A percentile compares a stretch with the other conserved stretches of the same genome.
Conservation (phyloP, 2,888 invertebrate genomes). For the Pammene aurita region DNA sequence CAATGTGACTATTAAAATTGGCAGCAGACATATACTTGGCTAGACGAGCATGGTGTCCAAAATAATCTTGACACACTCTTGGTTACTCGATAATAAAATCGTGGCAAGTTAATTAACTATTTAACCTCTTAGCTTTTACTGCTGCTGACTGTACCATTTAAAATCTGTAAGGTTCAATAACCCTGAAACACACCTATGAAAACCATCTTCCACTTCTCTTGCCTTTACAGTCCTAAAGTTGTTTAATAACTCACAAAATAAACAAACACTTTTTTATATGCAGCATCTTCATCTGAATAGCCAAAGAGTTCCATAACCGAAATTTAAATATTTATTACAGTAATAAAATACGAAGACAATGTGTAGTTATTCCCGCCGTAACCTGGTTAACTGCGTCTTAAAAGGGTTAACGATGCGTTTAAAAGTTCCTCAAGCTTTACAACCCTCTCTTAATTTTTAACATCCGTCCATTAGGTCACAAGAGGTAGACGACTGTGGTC, state of each 20-base stretch:
- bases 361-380: slow-evolving; percentile 35
- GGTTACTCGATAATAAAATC: too few relatives aligned
- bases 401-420: slow-evolving; percentile 42
- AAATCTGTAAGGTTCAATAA: not conserved
- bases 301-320: slow-evolving; percentile 33
- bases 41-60: too few relatives aligned
- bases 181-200: not conserved
- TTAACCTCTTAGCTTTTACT: too few relatives aligned
- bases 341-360: slow-evolving; percentile 38
- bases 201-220: not conserved
- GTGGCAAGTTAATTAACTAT: too few relatives aligned
- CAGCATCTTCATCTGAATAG: slow-evolving; percentile 6
- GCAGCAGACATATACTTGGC: too few relatives aligned
- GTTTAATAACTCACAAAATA: slow-evolving; percentile 19
- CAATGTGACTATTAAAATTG: too few relatives aligned
- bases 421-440: slow-evolving; percentile 38
- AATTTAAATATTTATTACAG: slow-evolving; percentile 40
- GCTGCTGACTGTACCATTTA: not conserved
- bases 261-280: slow-evolving; percentile 33
- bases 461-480: slow-evolving; percentile 39
- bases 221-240: not conserved
- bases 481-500: slow-evolving; percentile 6
- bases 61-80: too few relatives aligned
- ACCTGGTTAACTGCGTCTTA: slow-evolving; percentile 35
- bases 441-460: slow-evolving; percentile 41